These are phyloP conservation scores for Callaeas wilsoni DNA, from an alignment of 2,113 vertebrate genomes.

Conservation along the genomic window DNA sequence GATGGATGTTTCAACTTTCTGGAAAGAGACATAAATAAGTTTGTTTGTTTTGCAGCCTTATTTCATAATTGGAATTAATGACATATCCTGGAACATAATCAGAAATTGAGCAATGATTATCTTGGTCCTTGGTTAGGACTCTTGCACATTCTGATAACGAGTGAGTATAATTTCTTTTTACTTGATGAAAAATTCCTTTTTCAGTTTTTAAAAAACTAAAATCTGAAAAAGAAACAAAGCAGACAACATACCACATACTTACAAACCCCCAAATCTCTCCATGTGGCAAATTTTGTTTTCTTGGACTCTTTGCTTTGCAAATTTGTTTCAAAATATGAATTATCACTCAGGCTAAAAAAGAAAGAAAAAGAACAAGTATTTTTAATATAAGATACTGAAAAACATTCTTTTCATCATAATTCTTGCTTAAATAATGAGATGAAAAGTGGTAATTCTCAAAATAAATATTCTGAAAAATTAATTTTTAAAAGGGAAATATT, in stretches of 20 bases:
- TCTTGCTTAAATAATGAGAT: not conserved
- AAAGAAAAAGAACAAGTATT: not conserved
- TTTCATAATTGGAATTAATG: not conserved
- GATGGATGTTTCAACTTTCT: not conserved
- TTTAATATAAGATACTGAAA: not conserved
- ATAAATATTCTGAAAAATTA: not conserved
- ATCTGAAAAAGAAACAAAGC: not conserved
- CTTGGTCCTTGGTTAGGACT: not conserved
- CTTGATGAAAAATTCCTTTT: not conserved
- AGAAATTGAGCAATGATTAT: not conserved
- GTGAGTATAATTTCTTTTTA: not conserved
- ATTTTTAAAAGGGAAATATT: not conserved
- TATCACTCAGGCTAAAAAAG: not conserved
- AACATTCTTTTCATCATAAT: not conserved
- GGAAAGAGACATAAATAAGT: not conserved
- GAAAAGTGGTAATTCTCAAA: not conserved
- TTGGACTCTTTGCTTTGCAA: not conserved
- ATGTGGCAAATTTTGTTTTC: not conserved
- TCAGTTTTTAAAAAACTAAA: not conserved
- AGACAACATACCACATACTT: not conserved
- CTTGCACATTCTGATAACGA: not conserved
- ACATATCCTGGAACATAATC: not conserved
- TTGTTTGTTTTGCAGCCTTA: not conserved
- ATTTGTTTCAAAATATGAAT: not conserved
- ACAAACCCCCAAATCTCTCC: not conserved